Percentiles rank a stretch among this genome's conserved stretches.
Evolutionary conservation across 2,113 vertebrate species (phyloP).

Genomic region (Theristicus caerulescens): DNA sequence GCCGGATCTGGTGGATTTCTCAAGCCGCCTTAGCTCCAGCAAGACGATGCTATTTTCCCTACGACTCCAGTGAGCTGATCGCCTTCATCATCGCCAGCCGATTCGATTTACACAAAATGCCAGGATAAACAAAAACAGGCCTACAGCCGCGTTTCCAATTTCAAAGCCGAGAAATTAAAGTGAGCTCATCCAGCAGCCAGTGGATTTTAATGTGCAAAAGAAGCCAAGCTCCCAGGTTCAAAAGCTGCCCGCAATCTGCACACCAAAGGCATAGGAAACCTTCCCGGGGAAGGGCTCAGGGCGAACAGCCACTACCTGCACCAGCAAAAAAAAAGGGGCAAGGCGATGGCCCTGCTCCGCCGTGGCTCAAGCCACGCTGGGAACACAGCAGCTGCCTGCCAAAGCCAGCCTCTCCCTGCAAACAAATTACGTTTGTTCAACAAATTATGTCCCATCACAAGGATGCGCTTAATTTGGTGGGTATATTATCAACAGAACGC

Average conservation of each 20-base stretch:
- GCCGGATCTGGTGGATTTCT: neutral
- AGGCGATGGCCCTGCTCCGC: neutral
- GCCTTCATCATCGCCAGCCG: fast-evolving
- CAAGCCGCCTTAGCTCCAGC: neutral
- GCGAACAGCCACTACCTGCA: neutral
- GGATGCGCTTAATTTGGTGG: neutral
- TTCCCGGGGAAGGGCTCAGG: fast-evolving
- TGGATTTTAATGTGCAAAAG: fast-evolving
- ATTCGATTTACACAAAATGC: fast-evolving
- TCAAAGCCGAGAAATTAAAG: neutral
- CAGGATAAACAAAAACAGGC: neutral
- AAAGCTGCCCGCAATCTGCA: neutral
- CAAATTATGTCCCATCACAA: neutral
- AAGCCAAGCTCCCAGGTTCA: neutral
- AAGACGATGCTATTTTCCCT: no score
- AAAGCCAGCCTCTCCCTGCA: neutral
- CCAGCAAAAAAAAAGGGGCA: neutral
- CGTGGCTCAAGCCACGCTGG: neutral
- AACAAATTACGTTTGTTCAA: neutral
- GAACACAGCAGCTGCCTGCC: neutral
- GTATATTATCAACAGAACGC: neutral
- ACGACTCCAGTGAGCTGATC: neutral
- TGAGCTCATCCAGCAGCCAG: neutral
- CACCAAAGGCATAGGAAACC: neutral
- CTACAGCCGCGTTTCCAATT: fast-evolving